Evolutionary conservation across 2,797 vertebrate genomes (phyloP), one percentile per base, ranked within the genome.

Genomic region (Cyprinodon diabolis): DNA sequence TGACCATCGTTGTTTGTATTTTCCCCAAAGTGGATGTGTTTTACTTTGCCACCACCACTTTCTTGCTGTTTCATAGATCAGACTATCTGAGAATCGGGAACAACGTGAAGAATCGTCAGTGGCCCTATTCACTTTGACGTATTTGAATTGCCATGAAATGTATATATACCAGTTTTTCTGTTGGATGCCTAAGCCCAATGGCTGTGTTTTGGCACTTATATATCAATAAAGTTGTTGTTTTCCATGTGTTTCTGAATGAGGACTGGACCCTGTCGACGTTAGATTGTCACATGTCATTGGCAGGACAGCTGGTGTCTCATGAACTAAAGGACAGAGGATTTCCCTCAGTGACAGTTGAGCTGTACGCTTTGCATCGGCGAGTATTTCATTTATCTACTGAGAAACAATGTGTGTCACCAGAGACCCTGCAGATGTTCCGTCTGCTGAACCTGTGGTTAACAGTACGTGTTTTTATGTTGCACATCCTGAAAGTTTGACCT

Each of bases 271-370:
- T 68, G 84, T 74, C 76, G 47, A 70, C 67, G 69, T 70, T 58
- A 66, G 63, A 19, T 72, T 57, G 70, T 79, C 78, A 30, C 76
- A 68, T 77, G 82, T 73, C 66, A 51, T 56, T 45, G 76, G 47
- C 51, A 2, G 84, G 63, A 75, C 86, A 86, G 84, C 85, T 68
- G 76, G 69, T 77, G 71, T 80, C 70, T 74, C 1, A 37, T 82
- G 81, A 88, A 83, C 84, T 80, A 56, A 0, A n/a, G 80, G 80
- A 54, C 77, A 86, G 81, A 88, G 84, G 84, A 85, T 84, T 85
- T 83, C 84, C 85, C 81, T 80, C 71, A 54, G 77, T 71, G 11
- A 68, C 82, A 56, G 48, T 82, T 48, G 73, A 69, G 76, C 71
- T 55, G 49, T 58, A 63, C 30, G 49, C 57, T 60, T 4, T 56